Base-by-base conservation (phyloP, 92 coral and sea anemone genomes). In the Porites cylindrica region DNA sequence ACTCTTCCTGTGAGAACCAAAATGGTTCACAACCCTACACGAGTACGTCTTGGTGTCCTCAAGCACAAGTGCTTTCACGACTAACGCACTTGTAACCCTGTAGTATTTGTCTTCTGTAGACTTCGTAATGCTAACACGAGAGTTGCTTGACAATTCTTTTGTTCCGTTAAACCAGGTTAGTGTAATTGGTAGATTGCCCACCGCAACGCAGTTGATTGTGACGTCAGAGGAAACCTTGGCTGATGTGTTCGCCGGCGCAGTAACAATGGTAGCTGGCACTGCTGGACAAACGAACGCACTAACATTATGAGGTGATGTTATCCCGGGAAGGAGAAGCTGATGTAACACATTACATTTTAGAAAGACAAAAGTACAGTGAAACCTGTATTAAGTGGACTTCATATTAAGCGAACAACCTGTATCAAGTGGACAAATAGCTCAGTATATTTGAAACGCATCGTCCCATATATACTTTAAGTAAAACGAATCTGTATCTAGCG, bases 181-280 rank as follows among this genome's bases (percentile, higher is more conserved):
- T 19, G 43, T 62, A 68, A 95, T 95, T 24, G 98, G 98, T 20
- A 95, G 89, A 90, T 91, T 95, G 38, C 98, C 98, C 68, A 88
- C 81, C 16, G 98, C 96, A 75, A 89, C 91, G 65, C 98, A 95
- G 67, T 89, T 85, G 77, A 95, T 90, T 66, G 90, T 72, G 56
- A 90, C 89, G 79, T 88, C 91, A 21, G 77, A 85, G 60, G 71
- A 67, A 20, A 93, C 94, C 69, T 82, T 90, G 18, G 83, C 87
- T 29, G 90, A 59, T 51, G 88, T 89, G 90, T 91, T 89, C 79
- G 74, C 82, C 50, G 96, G 98, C 78, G 92, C 89, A 85, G 85
- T 78, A 66, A 79, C 90, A 53, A 95, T 93, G 12, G 64, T 81
- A 85, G 98, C 98, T 95, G 98, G 98, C 65, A 95, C 98, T 95